Base-by-base conservation (phyloP, 1,140 invertebrate genomes). In the Neodiprion fabricii region DNA sequence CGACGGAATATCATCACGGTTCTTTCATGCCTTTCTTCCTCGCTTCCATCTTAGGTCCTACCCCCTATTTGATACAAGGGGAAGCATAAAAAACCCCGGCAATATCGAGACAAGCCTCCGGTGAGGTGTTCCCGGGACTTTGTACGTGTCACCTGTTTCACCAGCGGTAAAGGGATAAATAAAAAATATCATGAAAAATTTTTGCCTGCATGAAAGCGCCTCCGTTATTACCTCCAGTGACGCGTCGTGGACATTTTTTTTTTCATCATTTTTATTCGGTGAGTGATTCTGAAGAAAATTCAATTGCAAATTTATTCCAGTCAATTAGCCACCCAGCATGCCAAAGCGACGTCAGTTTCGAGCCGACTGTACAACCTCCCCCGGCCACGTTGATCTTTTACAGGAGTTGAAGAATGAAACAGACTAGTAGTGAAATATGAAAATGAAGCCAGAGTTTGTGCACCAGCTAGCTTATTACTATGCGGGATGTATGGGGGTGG, bases 391-490 rank as follows among this genome's bases (percentile, higher is more conserved):
- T 40, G 28, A 40, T 40, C 28, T 40, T 40, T 40, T 40, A 5
- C 28, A 40, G 28, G 28, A 40, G 28, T 40, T 17, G 53, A 61
- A 9, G n/a, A 61, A 17, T 17, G 7, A 61, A 17, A 61, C 7
- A 5, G n/a, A 12, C 11, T 14, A 12, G 53, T 9, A 61, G 53
- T 61, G 53, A 61, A 61, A 61, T 61, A 61, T 61, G 53, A 61
- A 61, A 61, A 61, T 61, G 53, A 61, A 61, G 53, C n/a, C 53
- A 61, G 53, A 61, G 53, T 61, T 61, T 61, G 53, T 61, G 53
- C 53, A 61, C 4, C n/a, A 61, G 53, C 53, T 61, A 61, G 53
- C 53, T 61, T 61, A 61, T 61, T 61, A 61, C 53, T 61, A 14
- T 61, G 53, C 53, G 5, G 53, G 11, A 61, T 61, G n/a, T 61